These are phyloP conservation scores for Calyptomena viridis DNA, from an alignment of 2,113 vertebrate genomes.

Conservation along the genomic window DNA sequence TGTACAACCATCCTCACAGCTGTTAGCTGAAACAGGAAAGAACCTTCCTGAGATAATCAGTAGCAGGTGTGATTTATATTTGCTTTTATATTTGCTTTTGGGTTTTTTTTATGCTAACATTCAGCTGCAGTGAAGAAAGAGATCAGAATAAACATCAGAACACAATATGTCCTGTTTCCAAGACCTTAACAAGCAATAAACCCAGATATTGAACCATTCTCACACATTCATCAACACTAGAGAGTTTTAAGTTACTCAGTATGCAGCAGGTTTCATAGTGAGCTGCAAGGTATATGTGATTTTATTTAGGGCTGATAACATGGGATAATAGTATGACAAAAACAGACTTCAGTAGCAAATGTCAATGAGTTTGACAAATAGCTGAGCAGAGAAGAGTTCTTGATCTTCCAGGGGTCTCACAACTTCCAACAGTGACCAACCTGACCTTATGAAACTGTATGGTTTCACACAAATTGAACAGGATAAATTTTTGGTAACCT, in stretches of 20 bases:
- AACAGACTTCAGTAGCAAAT: background rate
- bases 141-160: background rate
- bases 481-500: background rate
- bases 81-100: background rate
- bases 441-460: background rate
- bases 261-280: background rate
- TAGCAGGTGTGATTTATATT: background rate
- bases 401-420: background rate
- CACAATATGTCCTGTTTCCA: background rate
- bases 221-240: background rate
- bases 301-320: background rate
- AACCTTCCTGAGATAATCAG: background rate
- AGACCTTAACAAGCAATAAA: background rate
- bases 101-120: background rate
- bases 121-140: background rate
- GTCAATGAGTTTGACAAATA: background rate
- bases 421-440: rapidly evolving
- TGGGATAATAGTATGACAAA: background rate
- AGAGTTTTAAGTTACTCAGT: background rate
- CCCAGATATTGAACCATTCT: background rate
- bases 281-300: background rate
- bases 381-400: background rate
- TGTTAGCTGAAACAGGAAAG: background rate
- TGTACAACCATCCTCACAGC: background rate
- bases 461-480: background rate